Evolutionary conservation across 2,797 vertebrate genomes (phyloP), one percentile per base, ranked within the genome.

Genomic region (Leptatherina wallacei): DNA sequence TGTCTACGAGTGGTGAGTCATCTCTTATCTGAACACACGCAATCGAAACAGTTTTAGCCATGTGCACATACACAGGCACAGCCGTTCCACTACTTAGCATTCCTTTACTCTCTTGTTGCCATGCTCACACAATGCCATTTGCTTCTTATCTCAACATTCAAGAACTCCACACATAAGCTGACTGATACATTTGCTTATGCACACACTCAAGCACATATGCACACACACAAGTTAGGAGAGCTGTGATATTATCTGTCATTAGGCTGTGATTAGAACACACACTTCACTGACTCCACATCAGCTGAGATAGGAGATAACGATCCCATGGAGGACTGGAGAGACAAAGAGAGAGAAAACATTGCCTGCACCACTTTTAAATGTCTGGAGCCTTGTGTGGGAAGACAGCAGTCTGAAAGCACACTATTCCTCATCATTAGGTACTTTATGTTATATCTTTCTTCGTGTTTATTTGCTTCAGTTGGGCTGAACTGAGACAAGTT

Each of bases 261-360:
- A 83, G 60, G 54, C 75, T 56, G 56, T 1, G 20, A 75, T 78
- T 69, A 81, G 42, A 80, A 65, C 59, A 71, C 44, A 79, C 82
- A 81, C 69, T 79, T 65, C 65, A 65, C 71, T 61, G 80, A 84
- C 75, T 87, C 64, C 62, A 55, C 59, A 78, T 84, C 80, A 73
- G 75, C 71, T 24, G 73, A 81, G 67, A 63, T 58, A 42, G 42
- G 66, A 67, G 80, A 79, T 79, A 78, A 62, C 54, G 63, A 75
- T 76, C 8, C 62, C 36, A 22, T 0, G n/a, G 33, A 49, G 66
- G 65, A 52, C 58, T 6, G 42, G 11, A 44, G 52, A 61, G 42
- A 47, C 6, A 1, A 33, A 16, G 3, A 71, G 65, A 72, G 32
- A 62, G 27, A 57, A 32, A 42, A 24, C 35, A 18, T 6, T 5